Evolutionary conservation across 1,140 invertebrate species (phyloP).

Genomic region (Patella vulgata): DNA sequence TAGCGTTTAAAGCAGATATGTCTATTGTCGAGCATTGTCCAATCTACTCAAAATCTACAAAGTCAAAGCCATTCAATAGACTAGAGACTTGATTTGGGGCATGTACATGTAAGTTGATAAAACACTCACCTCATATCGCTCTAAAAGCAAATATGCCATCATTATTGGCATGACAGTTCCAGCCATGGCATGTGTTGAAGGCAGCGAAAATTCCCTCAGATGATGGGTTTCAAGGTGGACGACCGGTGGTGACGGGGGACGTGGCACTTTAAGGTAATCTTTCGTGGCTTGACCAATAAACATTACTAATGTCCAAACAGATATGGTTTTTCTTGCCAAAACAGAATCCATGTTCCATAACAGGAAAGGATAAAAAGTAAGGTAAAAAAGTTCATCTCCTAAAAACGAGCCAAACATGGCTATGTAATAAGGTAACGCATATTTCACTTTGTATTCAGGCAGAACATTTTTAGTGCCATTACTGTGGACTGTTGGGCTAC

Average conservation of each 20-base stretch:
- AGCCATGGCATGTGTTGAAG: conserved; percentile 93
- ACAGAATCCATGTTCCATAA: conserved; percentile 83
- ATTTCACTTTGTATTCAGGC: conserved; percentile 73
- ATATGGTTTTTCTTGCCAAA: conserved; percentile 72
- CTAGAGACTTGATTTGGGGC: neutral
- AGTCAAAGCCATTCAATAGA: neutral
- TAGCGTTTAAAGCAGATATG: too few species aligned
- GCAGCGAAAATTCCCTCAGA: conserved; percentile 95
- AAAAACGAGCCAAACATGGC: conserved; percentile 84
- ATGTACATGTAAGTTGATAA: neutral
- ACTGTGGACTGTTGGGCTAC: neutral
- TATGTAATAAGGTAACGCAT: conserved; percentile 86
- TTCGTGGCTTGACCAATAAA: conserved; percentile 79
- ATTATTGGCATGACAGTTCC: conserved; percentile 87
- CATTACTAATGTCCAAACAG: conserved; percentile 88
- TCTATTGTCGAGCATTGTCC: conserved; percentile 2
- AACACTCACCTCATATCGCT: conserved; percentile 79
- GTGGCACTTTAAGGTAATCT: conserved; percentile 79
- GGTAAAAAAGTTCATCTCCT: conserved; percentile 90
- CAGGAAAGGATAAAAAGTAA: conserved; percentile 77
- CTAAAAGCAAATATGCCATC: conserved; percentile 79
- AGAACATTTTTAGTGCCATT: conserved; percentile 6
- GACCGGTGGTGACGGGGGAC: conserved; percentile 84
- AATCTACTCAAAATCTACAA: neutral
- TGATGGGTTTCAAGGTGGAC: conserved; percentile 79